Percentiles rank a stretch among this genome's conserved stretches.
phyloP scores from a whole-genome alignment of 2,888 invertebrate genomes.

The Pammene fasciana region DNA sequence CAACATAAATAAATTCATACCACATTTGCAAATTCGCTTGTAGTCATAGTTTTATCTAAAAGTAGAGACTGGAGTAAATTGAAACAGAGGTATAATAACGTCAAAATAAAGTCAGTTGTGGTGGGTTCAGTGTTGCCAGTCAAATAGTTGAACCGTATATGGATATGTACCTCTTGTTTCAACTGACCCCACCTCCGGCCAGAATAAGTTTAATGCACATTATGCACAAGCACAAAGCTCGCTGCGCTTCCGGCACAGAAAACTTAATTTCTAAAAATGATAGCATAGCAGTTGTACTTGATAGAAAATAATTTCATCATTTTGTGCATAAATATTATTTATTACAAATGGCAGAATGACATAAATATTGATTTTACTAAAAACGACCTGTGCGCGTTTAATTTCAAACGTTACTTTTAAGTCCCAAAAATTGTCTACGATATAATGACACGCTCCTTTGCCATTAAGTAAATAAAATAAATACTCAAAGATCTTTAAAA shows the following conservation, averaged over 20 bases:
- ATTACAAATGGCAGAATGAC: too few species aligned
- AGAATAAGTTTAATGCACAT: too few species aligned
- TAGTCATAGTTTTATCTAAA: background rate
- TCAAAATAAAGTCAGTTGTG: too few species aligned
- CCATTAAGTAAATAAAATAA: too few species aligned
- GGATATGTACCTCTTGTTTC: background rate
- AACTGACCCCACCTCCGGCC: background rate
- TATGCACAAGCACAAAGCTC: too few species aligned
- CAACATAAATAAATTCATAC: background rate
- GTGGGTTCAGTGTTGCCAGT: too few species aligned
- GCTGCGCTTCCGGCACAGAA: background rate
- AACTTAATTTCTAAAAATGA: background rate
- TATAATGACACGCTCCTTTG: background rate
- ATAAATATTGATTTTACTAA: too few species aligned
- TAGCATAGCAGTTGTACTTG: too few species aligned
- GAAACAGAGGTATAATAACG: background rate
- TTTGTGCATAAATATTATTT: too few species aligned
- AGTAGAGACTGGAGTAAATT: background rate
- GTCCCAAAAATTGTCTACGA: slow-evolving; percentile 1
- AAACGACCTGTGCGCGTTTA: too few species aligned
- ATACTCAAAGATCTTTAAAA: too few species aligned
- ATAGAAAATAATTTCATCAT: background rate
- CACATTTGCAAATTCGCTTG: background rate
- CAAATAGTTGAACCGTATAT: too few species aligned
- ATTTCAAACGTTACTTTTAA: background rate